These are phyloP conservation scores for Drosophila mercatorum DNA, from an alignment of 2,888 invertebrate species.

Conservation along the genomic window DNA sequence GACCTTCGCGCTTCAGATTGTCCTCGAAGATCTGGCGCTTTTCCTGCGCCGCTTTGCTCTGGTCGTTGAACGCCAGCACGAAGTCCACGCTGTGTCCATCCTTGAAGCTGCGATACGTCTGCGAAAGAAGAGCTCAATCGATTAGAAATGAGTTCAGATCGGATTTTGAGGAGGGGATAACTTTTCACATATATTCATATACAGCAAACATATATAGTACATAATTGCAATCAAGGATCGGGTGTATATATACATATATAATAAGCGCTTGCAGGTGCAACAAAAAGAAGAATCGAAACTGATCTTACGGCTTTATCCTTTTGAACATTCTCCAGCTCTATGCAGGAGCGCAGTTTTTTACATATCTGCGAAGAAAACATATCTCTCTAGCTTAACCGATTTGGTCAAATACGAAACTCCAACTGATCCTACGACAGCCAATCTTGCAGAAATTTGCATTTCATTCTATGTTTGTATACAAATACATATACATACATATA, in stretches of 20 bases:
- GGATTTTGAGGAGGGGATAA: neutral
- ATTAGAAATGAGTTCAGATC: neutral
- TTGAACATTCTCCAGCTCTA: accelerated
- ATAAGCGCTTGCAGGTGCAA: neutral
- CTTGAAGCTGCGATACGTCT: constrained; percentile 86
- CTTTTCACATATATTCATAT: constrained; percentile 7
- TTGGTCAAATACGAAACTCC: neutral
- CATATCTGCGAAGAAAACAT: neutral
- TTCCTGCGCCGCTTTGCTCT: constrained; percentile 68
- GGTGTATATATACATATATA: neutral
- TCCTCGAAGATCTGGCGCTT: constrained; percentile 87
- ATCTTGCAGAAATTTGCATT: neutral
- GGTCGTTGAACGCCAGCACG: constrained; percentile 87
- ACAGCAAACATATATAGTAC: constrained; percentile 4
- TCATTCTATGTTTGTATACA: neutral
- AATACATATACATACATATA: too few relatives aligned
- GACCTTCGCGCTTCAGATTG: constrained; percentile 87
- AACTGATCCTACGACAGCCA: neutral
- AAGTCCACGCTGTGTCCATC: constrained; percentile 87
- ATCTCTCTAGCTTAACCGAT: neutral
- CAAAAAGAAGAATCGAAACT: neutral
- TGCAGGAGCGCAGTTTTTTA: neutral
- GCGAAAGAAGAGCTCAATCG: constrained; percentile 12
- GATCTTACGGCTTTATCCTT: neutral
- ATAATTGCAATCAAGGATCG: neutral